Evolutionary conservation across 2,113 vertebrate genomes (phyloP).

Genomic region (Boleophthalmus pectinirostris): DNA sequence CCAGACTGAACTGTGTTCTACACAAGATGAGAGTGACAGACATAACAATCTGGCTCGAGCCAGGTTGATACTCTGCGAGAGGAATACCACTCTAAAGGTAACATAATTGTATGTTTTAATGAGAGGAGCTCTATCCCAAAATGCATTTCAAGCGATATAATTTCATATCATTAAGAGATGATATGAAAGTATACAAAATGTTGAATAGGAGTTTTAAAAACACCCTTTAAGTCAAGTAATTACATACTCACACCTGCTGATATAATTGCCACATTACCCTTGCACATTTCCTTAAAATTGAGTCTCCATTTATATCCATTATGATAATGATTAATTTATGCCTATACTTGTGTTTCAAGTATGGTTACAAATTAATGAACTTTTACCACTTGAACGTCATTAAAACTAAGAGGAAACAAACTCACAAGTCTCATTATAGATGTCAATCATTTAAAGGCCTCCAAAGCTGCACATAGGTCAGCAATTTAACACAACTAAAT

Average conservation of each 20-base stretch:
- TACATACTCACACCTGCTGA: not conserved
- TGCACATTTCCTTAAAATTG: not conserved
- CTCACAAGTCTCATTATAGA: slow-evolving; percentile 1
- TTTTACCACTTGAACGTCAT: not conserved
- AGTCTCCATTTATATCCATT: not conserved
- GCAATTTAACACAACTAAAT: not conserved
- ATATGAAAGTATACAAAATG: not conserved
- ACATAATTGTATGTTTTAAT: not conserved
- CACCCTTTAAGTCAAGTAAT: not conserved
- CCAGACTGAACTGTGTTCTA: too few relatives aligned
- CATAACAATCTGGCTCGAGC: too few relatives aligned
- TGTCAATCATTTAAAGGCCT: not conserved
- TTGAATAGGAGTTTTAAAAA: not conserved
- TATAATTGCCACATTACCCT: not conserved
- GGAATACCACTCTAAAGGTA: not conserved
- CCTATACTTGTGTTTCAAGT: not conserved
- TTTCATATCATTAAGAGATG: not conserved
- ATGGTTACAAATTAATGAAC: not conserved
- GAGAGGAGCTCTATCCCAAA: not conserved
- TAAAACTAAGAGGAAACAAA: not conserved
- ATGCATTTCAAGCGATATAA: too few relatives aligned
- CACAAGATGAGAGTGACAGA: too few relatives aligned
- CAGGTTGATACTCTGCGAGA: not conserved
- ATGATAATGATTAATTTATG: not conserved
- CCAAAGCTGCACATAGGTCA: not conserved